phyloP scores from a whole-genome alignment of 2,888 invertebrate genomes.

The Cerastis rubricosa region DNA sequence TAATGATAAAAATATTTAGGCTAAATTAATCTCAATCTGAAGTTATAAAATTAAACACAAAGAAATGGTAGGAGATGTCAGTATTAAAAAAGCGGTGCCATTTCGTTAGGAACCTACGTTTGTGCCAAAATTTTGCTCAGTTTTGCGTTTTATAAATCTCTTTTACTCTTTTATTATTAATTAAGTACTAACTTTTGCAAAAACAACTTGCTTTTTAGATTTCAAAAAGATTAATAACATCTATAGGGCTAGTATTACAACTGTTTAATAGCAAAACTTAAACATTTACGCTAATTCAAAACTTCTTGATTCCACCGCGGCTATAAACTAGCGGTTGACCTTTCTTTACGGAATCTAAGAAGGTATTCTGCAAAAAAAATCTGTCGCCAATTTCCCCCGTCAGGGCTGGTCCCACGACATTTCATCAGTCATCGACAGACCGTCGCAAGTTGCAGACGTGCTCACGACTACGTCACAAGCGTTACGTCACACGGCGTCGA shows the following conservation, averaged over 20 bases:
- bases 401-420: constrained; percentile 38
- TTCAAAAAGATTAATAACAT: constrained; percentile 1
- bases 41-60: constrained; percentile 36
- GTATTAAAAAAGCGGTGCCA: constrained; percentile 74
- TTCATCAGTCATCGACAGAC: constrained; percentile 14
- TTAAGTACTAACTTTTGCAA: constrained; percentile 27
- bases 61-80: constrained; percentile 66
- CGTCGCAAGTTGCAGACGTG: constrained; percentile 20
- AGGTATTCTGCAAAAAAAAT: background rate
- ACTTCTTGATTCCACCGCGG: constrained; percentile 4
- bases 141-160: constrained; percentile 49
- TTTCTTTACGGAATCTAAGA: background rate
- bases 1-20: constrained; percentile 32
- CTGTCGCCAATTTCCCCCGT: background rate
- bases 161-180: constrained; percentile 23
- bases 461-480: constrained; percentile 42
- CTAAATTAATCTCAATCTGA: constrained; percentile 38
- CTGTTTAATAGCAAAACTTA: background rate
- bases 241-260: background rate
- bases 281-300: background rate
- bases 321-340: background rate
- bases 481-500: constrained; percentile 77
- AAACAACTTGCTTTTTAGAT: constrained; percentile 29
- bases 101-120: constrained; percentile 67
- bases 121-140: constrained; percentile 74